A percentile compares a stretch with the other conserved stretches of the same genome.
phyloP scores from a whole-genome alignment of 2,888 invertebrate species.

The Melanostoma mellinum region DNA sequence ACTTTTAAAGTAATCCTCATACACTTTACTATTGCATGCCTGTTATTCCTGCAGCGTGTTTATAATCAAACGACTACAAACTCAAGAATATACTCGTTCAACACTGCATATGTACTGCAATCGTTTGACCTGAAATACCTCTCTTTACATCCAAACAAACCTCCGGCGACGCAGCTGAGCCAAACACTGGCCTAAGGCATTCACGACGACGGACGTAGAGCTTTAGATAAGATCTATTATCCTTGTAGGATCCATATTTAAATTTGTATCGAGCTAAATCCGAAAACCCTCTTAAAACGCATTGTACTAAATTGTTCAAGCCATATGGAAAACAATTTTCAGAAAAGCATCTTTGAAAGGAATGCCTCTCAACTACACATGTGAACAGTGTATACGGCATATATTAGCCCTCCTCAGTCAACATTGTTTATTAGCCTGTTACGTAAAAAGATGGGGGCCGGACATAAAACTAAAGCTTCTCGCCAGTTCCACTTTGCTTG shows the following conservation, averaged over 20 bases:
- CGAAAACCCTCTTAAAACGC: slow-evolving; percentile 32
- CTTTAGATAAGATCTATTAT: slow-evolving; percentile 70
- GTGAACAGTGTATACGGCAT: too few species aligned
- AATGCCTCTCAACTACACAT: background rate
- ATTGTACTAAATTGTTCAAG: slow-evolving; percentile 48
- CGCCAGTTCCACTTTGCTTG: background rate
- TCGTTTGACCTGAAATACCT: slow-evolving; percentile 50
- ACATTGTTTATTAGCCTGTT: slow-evolving; percentile 35
- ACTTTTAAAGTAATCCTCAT: slow-evolving; percentile 42
- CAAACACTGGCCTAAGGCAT: slow-evolving; percentile 25
- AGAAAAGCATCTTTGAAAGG: slow-evolving; percentile 23
- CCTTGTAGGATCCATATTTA: slow-evolving; percentile 67
- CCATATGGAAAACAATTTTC: slow-evolving; percentile 64
- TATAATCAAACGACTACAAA: slow-evolving; percentile 33
- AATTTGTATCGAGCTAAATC: slow-evolving; percentile 61
- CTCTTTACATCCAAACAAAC: background rate
- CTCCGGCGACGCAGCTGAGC: slow-evolving; percentile 48
- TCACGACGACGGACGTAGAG: slow-evolving; percentile 36
- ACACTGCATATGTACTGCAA: slow-evolving; percentile 5
- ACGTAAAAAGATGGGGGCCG: slow-evolving; percentile 6
- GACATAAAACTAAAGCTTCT: slow-evolving; percentile 13
- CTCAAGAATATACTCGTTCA: background rate
- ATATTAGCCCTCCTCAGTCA: background rate
- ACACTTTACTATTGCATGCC: background rate
- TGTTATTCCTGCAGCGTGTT: slow-evolving; percentile 10